Percentiles rank a stretch among this genome's conserved stretches.
Evolutionary conservation across 2,797 vertebrate species (phyloP).

Genomic region (Pyrrhura leucotis): DNA sequence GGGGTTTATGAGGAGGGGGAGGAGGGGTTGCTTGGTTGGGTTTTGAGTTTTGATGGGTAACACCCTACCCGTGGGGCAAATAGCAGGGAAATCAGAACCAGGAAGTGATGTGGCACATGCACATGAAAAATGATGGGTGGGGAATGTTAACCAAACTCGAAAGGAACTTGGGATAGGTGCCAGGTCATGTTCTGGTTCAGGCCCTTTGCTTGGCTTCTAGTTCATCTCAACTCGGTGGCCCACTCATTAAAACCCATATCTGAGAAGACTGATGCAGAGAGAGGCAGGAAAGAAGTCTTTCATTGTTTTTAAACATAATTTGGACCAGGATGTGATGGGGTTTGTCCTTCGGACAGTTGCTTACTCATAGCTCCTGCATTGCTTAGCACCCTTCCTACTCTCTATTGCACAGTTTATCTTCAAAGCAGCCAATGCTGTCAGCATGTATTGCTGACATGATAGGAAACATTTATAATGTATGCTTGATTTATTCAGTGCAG

Average conservation of each 20-base stretch:
- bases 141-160: slow-evolving; percentile 55
- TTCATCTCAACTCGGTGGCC: background rate
- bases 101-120: slow-evolving; percentile 69
- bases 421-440: background rate
- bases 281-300: background rate
- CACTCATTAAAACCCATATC: background rate
- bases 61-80: slow-evolving; percentile 72
- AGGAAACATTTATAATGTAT: background rate
- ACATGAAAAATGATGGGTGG: slow-evolving; percentile 65
- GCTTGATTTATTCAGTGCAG: background rate
- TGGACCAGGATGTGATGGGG: background rate
- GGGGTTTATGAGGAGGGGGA: slow-evolving; percentile 69
- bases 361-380: background rate
- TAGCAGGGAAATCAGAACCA: slow-evolving; percentile 67
- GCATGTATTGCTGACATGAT: background rate
- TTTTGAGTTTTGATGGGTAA: slow-evolving; percentile 55
- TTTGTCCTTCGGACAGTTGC: background rate
- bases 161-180: slow-evolving; percentile 62
- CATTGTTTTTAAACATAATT: background rate
- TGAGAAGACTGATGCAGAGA: accelerated
- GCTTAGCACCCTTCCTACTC: background rate
- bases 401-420: background rate
- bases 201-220: slow-evolving; percentile 22
- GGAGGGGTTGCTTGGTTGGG: slow-evolving; percentile 59
- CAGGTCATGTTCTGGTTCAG: slow-evolving; percentile 42